These are phyloP conservation scores for Anarhynchus alexandrinus DNA, from an alignment of 2,113 vertebrate species.

Conservation along the genomic window DNA sequence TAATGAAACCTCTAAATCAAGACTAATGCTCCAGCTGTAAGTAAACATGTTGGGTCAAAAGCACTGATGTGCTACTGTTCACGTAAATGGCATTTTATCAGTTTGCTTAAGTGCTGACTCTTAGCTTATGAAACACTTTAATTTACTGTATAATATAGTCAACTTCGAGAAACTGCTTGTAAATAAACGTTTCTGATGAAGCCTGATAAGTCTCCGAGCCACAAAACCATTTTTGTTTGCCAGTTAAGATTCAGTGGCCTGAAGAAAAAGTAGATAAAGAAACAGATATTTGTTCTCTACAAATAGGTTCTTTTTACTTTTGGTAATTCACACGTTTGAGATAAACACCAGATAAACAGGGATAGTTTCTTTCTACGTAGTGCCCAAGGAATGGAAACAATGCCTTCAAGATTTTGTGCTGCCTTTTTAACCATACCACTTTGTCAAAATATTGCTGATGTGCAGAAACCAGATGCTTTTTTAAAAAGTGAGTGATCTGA, in stretches of 20 bases:
- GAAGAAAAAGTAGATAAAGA: slow-evolving; percentile 29
- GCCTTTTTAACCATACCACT: not conserved
- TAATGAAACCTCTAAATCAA: not conserved
- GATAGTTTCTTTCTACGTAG: not conserved
- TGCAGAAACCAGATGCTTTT: not conserved
- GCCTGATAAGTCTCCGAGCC: slow-evolving; percentile 27
- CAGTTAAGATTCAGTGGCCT: slow-evolving; percentile 25
- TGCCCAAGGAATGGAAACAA: not conserved
- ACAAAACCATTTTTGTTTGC: slow-evolving; percentile 47
- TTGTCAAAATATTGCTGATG: not conserved
- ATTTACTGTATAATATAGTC: not conserved
- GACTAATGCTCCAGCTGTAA: not conserved
- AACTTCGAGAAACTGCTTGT: slow-evolving; percentile 19
- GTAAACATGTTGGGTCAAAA: slow-evolving; percentile 26
- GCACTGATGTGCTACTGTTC: slow-evolving; percentile 12
- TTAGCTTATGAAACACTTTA: slow-evolving; percentile 33
- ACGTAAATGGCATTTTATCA: slow-evolving; percentile 36
- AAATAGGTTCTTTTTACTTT: slow-evolving; percentile 15
- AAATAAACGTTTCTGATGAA: slow-evolving; percentile 45
- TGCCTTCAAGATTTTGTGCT: not conserved
- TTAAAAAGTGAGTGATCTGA: not conserved
- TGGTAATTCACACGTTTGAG: not conserved
- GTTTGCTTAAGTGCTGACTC: slow-evolving; percentile 42
- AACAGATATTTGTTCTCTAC: slow-evolving; percentile 31
- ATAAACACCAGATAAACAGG: not conserved